phyloP scores from a whole-genome alignment of 2,113 vertebrate genomes.

The Sorex fumeus region DNA sequence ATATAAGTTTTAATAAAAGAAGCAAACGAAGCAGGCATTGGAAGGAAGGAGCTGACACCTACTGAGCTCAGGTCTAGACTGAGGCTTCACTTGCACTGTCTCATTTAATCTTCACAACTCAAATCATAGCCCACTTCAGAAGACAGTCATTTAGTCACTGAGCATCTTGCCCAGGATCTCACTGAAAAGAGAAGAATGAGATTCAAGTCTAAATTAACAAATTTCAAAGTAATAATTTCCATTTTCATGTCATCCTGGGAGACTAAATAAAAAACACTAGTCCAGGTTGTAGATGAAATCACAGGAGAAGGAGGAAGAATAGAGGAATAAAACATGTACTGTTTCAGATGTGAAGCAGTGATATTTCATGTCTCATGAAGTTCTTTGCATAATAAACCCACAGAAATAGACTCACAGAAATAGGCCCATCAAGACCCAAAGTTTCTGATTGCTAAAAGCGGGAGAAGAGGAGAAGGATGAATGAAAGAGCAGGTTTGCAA shows the following conservation, averaged over 20 bases:
- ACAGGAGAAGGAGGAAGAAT: background rate
- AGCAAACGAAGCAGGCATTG: background rate
- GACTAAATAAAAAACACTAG: slow-evolving; percentile 9
- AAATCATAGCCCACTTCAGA: slow-evolving; percentile 14
- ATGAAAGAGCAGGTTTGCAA: slow-evolving; percentile 1
- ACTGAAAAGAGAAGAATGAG: background rate
- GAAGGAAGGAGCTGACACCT: background rate
- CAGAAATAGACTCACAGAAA: too few relatives aligned
- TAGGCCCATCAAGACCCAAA: background rate
- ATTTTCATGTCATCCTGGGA: background rate
- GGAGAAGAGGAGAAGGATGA: background rate
- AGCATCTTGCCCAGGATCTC: background rate
- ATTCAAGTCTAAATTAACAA: background rate
- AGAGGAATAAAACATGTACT: background rate
- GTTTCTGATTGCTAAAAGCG: background rate
- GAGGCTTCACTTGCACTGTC: background rate
- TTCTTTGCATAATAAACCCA: slow-evolving; percentile 17
- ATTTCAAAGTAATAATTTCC: slow-evolving; percentile 2
- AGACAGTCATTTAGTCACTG: slow-evolving; percentile 11
- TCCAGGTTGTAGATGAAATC: background rate
- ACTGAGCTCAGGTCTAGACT: background rate
- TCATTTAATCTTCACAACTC: background rate
- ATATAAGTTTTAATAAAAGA: background rate
- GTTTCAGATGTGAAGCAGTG: background rate
- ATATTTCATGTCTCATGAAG: background rate